Evolutionary conservation across 2,113 vertebrate genomes (phyloP).

Genomic region (Ceyx margarethae): DNA sequence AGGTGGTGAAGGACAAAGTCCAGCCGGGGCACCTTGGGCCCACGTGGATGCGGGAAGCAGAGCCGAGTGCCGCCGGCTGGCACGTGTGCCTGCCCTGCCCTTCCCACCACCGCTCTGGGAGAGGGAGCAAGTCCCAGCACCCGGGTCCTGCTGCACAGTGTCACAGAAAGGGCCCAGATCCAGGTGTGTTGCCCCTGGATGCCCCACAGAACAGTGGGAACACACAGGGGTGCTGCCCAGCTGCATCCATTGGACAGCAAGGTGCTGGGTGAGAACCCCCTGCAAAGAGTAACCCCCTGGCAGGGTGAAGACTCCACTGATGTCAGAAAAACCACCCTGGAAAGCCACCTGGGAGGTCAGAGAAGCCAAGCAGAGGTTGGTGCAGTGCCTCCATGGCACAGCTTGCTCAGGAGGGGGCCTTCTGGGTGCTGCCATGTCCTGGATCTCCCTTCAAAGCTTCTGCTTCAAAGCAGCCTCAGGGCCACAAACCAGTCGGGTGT

Average conservation of each 20-base stretch:
- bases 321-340: fast-evolving
- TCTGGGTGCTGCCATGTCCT: fast-evolving
- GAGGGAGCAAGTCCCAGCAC: neutral
- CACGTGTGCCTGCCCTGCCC: neutral
- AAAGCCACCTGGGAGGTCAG: fast-evolving
- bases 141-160: fast-evolving
- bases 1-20: neutral
- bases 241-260: fast-evolving
- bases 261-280: neutral
- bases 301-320: fast-evolving
- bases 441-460: neutral
- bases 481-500: fast-evolving
- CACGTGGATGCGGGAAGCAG: neutral
- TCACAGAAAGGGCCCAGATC: fast-evolving
- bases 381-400: fast-evolving
- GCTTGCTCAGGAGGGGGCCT: fast-evolving
- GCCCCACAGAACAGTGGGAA: neutral
- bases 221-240: fast-evolving
- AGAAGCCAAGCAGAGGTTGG: fast-evolving
- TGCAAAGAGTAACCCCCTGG: fast-evolving
- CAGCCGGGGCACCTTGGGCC: neutral
- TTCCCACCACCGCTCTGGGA: neutral
- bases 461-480: neutral
- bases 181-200: fast-evolving
- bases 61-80: neutral